These are phyloP conservation scores for Tachysurus fulvidraco DNA, from an alignment of 2,113 vertebrate species.

Conservation along the genomic window DNA sequence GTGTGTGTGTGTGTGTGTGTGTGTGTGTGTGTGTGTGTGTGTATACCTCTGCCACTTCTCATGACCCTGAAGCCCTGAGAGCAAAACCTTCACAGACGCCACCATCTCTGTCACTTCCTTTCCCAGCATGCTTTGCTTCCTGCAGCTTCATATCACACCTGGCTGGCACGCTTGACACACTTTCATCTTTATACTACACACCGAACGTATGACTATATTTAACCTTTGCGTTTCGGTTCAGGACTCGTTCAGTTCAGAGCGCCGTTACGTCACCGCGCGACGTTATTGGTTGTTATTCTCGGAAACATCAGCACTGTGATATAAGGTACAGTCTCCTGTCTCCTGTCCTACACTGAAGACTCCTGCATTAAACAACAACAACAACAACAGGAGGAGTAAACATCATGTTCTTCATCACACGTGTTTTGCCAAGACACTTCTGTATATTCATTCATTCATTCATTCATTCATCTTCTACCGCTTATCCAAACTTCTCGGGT, in stretches of 20 bases:
- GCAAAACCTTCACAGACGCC: conserved; percentile 41
- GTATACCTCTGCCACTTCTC: conserved; percentile 27
- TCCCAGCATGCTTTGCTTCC: conserved; percentile 50
- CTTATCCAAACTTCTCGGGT: too few species aligned
- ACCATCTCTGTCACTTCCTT: conserved; percentile 52
- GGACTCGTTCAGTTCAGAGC: neutral
- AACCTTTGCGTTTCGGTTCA: neutral
- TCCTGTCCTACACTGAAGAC: too few species aligned
- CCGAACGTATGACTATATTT: neutral
- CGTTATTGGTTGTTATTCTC: neutral
- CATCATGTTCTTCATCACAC: neutral
- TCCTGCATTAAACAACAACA: too few species aligned
- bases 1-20: neutral
- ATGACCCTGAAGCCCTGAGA: conserved; percentile 50
- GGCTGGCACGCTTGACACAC: conserved; percentile 14
- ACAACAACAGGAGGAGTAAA: too few species aligned
- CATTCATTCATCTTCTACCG: too few species aligned
- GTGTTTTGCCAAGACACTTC: too few species aligned
- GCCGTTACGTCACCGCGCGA: neutral
- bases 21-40: neutral
- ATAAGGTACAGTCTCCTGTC: too few species aligned
- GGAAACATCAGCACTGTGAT: neutral
- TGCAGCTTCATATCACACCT: conserved; percentile 38
- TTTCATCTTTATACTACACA: neutral
- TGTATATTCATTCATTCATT: too few species aligned